These are phyloP conservation scores for Magallana ariakensis DNA, from an alignment of 1,140 invertebrate species.

Conservation along the genomic window DNA sequence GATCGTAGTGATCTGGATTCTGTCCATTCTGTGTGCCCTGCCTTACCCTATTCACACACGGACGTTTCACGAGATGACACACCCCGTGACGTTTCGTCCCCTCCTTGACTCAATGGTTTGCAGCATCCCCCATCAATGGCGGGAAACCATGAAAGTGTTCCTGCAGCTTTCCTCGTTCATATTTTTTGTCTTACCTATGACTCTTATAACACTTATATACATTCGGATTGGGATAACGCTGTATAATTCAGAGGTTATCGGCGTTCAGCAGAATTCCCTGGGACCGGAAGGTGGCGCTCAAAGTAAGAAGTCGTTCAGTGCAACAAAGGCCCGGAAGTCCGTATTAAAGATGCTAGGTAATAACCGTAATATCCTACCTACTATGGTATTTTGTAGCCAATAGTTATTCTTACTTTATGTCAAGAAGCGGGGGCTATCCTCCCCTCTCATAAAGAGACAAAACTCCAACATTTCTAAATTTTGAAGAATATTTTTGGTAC, in stretches of 20 bases:
- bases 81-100: slow-evolving; percentile 55
- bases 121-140: slow-evolving; percentile 72
- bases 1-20: slow-evolving; percentile 88
- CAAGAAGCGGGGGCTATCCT: too few species aligned
- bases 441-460: too few species aligned
- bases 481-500: too few species aligned
- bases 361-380: too few species aligned
- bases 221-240: slow-evolving; percentile 78
- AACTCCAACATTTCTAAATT: too few species aligned
- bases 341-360: slow-evolving; percentile 77
- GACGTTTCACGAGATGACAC: slow-evolving; percentile 61
- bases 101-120: slow-evolving; percentile 73
- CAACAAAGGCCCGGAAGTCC: slow-evolving; percentile 68
- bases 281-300: neutral
- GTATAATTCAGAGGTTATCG: slow-evolving; percentile 68
- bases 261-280: slow-evolving; percentile 58
- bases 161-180: slow-evolving; percentile 77
- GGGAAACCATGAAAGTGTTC: slow-evolving; percentile 65
- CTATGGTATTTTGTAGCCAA: too few species aligned
- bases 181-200: slow-evolving; percentile 80
- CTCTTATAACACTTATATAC: slow-evolving; percentile 79
- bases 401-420: too few species aligned
- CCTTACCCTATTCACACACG: slow-evolving; percentile 81
- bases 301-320: slow-evolving; percentile 16
- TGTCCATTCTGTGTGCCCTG: slow-evolving; percentile 88